A percentile compares a stretch with the other conserved stretches of the same genome.
Evolutionary conservation across 2,113 vertebrate genomes (phyloP).

Genomic region (Pelecanus crispus): DNA sequence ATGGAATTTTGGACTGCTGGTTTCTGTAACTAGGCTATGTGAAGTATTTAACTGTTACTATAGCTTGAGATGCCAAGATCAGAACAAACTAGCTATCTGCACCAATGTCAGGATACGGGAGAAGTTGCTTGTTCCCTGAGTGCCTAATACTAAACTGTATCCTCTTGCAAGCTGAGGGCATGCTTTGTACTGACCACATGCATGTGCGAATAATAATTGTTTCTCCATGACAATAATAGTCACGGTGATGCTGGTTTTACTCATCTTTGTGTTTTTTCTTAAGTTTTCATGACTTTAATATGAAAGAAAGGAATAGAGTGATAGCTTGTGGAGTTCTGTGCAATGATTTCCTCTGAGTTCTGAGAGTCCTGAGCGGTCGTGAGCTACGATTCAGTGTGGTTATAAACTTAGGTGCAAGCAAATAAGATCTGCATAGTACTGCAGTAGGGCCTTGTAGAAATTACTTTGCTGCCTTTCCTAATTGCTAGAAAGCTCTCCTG

Average conservation of each 20-base stretch:
- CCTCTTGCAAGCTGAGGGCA: neutral
- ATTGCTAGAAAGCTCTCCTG: neutral
- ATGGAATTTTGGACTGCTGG: neutral
- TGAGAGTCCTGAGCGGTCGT: neutral
- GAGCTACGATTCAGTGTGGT: neutral
- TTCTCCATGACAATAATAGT: neutral
- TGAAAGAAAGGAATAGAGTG: neutral
- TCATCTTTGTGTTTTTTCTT: neutral
- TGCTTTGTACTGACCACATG: neutral
- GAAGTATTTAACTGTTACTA: neutral
- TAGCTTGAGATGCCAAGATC: neutral
- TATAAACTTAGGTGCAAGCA: neutral
- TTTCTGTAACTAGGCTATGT: neutral
- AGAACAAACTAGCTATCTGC: neutral
- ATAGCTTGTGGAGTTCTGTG: neutral
- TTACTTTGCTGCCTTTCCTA: neutral
- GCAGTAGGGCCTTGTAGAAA: neutral
- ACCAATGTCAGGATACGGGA: too few relatives aligned
- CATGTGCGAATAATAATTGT: neutral
- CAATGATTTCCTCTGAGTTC: neutral
- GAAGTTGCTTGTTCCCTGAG: neutral
- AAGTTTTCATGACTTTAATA: neutral
- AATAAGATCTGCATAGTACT: neutral
- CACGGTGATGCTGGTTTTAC: neutral
- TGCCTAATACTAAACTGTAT: neutral